phyloP scores from a whole-genome alignment of 2,797 vertebrate species.

The Scleropages formosus region DNA sequence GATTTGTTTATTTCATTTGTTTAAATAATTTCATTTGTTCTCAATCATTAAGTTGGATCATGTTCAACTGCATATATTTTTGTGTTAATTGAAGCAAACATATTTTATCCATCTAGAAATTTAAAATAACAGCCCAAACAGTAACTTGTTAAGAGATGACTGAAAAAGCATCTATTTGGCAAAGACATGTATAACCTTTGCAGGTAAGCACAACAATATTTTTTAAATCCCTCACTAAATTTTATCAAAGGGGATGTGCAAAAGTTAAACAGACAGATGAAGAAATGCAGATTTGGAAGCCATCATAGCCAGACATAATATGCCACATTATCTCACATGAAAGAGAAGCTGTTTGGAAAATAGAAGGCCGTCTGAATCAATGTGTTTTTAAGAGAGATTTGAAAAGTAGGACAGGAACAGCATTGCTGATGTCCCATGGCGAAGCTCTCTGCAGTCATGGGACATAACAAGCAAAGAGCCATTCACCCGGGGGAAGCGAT shows the following conservation, averaged over 20 bases:
- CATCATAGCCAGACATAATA: constrained; percentile 7
- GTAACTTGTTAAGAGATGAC: neutral
- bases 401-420: constrained; percentile 70
- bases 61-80: neutral
- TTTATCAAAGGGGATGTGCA: constrained; percentile 13
- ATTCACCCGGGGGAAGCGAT: constrained; percentile 39
- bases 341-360: constrained; percentile 34
- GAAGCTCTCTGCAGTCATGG: constrained; percentile 49
- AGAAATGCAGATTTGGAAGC: constrained; percentile 11
- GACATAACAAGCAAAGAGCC: constrained; percentile 38
- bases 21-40: neutral
- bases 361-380: constrained; percentile 64
- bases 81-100: no score
- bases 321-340: constrained; percentile 30
- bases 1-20: neutral
- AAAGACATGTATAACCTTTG: neutral
- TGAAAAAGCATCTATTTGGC: neutral
- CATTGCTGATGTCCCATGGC: constrained; percentile 67
- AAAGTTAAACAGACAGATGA: constrained; percentile 15
- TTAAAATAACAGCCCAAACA: neutral
- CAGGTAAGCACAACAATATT: neutral
- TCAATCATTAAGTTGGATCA: neutral
- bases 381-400: constrained; percentile 65
- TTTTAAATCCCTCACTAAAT: constrained; percentile 16
- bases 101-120: no score